phyloP scores from a whole-genome alignment of 2,888 invertebrate species.

The Himalopsyche kuldschensis region DNA sequence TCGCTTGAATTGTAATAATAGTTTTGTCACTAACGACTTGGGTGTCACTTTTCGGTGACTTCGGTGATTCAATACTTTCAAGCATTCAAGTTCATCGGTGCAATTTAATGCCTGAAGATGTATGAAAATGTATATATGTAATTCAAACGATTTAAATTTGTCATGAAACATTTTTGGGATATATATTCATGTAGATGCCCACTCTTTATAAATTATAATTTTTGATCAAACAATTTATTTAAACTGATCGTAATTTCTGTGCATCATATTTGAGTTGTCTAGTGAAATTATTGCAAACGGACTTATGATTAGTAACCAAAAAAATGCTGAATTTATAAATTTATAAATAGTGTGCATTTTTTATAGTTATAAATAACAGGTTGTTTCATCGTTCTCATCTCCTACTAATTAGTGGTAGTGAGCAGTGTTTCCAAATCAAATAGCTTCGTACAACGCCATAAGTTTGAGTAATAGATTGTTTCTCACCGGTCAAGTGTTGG shows the following conservation, averaged over 20 bases:
- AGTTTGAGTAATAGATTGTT: background rate
- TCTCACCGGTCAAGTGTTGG: background rate
- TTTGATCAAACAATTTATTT: no score
- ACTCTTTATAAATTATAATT: no score
- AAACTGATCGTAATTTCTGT: background rate
- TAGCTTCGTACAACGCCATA: background rate
- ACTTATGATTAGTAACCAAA: background rate
- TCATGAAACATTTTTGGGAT: no score
- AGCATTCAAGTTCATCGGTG: no score
- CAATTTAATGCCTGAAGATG: no score
- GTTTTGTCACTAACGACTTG: no score
- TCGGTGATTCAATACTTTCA: no score
- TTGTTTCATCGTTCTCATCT: background rate
- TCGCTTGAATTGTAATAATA: no score
- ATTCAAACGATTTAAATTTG: no score
- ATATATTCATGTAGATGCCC: no score
- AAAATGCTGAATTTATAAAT: background rate
- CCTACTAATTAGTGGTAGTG: background rate
- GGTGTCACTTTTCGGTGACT: no score
- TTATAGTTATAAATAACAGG: background rate
- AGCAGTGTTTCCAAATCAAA: background rate
- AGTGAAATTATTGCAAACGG: background rate
- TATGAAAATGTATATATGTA: no score
- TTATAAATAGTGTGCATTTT: background rate
- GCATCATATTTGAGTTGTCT: background rate